Percentiles rank a stretch among this genome's conserved stretches.
Conservation (phyloP, 2,113 vertebrate genomes). For the Thunnus maccoyii region DNA sequence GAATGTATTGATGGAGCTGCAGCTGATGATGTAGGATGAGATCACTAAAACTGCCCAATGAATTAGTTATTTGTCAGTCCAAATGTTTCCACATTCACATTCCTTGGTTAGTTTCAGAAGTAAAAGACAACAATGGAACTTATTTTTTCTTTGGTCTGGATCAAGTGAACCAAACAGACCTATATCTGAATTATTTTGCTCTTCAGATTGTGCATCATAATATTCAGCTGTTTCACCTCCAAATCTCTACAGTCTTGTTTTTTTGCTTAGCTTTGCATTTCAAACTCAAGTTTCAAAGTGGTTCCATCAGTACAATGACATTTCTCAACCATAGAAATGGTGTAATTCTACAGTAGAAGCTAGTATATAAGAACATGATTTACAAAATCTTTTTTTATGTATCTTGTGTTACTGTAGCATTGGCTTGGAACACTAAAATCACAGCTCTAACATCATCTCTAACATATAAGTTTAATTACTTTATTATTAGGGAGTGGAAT, state of each 20-base stretch:
- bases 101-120: not conserved
- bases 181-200: no score
- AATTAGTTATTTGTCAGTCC: not conserved
- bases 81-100: not conserved
- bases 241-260: not conserved
- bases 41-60: not conserved
- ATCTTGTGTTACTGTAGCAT: not conserved
- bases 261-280: not conserved
- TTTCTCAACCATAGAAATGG: not conserved
- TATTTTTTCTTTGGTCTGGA: not conserved
- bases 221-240: not conserved
- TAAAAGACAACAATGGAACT: not conserved
- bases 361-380: not conserved
- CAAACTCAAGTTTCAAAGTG: not conserved
- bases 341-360: not conserved
- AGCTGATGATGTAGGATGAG: not conserved
- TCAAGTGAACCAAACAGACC: not conserved
- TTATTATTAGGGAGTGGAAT: not conserved
- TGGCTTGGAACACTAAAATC: not conserved
- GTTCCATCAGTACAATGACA: not conserved
- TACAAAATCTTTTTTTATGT: not conserved
- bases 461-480: not conserved
- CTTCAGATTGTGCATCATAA: not conserved
- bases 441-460: not conserved
- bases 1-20: no score